These are phyloP conservation scores for Xestoiulus laeticollis DNA, from an alignment of 2,888 invertebrate genomes.

Conservation along the genomic window DNA sequence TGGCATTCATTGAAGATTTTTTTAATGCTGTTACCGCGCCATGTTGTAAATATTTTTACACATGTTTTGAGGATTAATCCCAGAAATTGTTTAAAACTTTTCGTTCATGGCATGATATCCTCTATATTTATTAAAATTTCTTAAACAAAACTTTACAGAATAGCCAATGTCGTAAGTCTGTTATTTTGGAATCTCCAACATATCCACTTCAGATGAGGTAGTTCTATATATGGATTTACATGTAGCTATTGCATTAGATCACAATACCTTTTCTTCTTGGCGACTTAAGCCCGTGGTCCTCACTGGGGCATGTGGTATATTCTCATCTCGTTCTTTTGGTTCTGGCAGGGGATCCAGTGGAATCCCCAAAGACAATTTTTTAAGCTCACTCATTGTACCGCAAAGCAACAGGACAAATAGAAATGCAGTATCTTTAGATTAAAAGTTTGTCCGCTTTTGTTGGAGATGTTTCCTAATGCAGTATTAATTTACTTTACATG, in stretches of 20 bases:
- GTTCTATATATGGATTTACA: not conserved
- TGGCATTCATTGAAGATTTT: no score
- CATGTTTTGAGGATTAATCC: no score
- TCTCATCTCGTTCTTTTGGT: conserved; percentile 58
- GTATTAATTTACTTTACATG: not conserved
- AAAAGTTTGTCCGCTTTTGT: not conserved
- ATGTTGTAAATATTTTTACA: no score
- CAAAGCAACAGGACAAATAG: not conserved
- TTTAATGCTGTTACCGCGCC: no score
- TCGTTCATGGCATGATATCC: no score
- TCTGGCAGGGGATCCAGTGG: conserved; percentile 61
- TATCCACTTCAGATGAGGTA: no score
- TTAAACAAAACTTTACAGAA: no score
- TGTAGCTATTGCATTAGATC: not conserved
- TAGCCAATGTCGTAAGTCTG: no score
- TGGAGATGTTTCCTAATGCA: not conserved
- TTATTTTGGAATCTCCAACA: no score
- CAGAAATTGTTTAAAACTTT: no score
- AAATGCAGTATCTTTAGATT: not conserved
- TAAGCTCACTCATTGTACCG: not conserved
- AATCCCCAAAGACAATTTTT: conserved; percentile 56
- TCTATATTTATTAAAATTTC: no score
- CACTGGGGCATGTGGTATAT: conserved; percentile 62
- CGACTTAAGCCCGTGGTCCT: conserved; percentile 59
- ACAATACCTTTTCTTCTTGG: conserved; percentile 60